Percentiles rank a stretch among this genome's conserved stretches.
Conservation (phyloP, 2,797 vertebrate genomes). For the Coilia nasus region DNA sequence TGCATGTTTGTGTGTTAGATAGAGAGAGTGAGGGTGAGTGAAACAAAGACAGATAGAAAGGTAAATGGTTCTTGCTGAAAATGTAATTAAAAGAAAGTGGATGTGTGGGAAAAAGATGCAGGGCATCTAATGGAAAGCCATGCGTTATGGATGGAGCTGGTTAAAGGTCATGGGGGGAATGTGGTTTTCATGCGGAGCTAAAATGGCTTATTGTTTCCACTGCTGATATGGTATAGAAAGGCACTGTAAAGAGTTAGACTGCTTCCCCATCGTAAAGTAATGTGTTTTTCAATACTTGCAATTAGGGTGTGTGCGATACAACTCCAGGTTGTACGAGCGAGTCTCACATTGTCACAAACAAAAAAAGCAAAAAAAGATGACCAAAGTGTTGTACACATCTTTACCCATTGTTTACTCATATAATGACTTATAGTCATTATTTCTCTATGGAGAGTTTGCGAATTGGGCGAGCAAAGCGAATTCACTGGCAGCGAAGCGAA, state of each 20-base stretch:
- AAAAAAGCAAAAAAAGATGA: too few relatives aligned
- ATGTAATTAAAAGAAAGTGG: slow-evolving; percentile 22
- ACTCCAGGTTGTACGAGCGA: neutral
- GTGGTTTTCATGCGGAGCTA: neutral
- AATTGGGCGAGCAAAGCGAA: too few relatives aligned
- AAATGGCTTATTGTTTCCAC: neutral
- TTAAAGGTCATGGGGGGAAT: slow-evolving; percentile 6
- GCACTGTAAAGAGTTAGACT: neutral
- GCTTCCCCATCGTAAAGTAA: neutral
- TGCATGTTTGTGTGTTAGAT: slow-evolving; percentile 77
- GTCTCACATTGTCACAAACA: neutral
- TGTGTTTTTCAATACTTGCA: neutral
- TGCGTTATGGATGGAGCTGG: neutral
- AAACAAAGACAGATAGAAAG: neutral
- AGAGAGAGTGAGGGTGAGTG: slow-evolving; percentile 61
- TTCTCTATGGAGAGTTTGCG: too few relatives aligned
- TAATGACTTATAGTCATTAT: too few relatives aligned
- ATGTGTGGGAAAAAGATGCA: neutral
- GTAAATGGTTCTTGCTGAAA: neutral
- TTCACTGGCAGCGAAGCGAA: too few relatives aligned
- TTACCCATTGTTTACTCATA: too few relatives aligned
- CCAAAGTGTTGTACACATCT: too few relatives aligned
- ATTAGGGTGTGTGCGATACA: neutral
- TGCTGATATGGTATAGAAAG: neutral
- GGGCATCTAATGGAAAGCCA: neutral